These are phyloP conservation scores for Tenebrio molitor DNA, from an alignment of 1,140 invertebrate genomes.

Conservation along the genomic window DNA sequence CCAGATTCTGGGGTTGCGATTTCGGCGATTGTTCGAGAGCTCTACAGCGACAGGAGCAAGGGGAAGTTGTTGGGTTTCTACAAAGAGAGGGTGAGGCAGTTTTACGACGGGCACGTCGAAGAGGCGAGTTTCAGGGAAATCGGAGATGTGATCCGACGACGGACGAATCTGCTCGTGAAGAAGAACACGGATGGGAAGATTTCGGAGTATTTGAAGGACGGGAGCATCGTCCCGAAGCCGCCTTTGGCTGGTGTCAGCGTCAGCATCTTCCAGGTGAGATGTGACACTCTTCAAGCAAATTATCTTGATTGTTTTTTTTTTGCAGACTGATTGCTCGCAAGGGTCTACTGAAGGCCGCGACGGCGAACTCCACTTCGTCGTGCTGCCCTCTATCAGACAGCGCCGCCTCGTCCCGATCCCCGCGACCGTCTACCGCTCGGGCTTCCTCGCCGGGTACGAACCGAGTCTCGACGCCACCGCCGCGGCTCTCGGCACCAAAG, in stretches of 20 bases:
- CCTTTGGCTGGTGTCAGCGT: constrained; percentile 83
- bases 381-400: constrained; percentile 82
- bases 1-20: constrained; percentile 77
- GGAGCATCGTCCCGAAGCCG: constrained; percentile 77
- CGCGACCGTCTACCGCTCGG: constrained; percentile 81
- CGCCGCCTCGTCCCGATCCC: constrained; percentile 84
- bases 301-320: constrained; percentile 53
- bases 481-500: constrained; percentile 78
- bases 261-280: constrained; percentile 80
- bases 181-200: constrained; percentile 84
- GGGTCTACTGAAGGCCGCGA: constrained; percentile 81
- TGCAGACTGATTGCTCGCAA: constrained; percentile 80
- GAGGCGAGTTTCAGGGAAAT: constrained; percentile 86
- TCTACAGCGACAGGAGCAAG: constrained; percentile 83
- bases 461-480: constrained; percentile 85
- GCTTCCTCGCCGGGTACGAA: constrained; percentile 86
- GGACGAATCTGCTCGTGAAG: constrained; percentile 84
- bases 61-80: constrained; percentile 86
- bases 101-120: constrained; percentile 87
- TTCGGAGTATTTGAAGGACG: constrained; percentile 80
- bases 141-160: constrained; percentile 79
- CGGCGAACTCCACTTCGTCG: constrained; percentile 88
- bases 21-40: constrained; percentile 81
- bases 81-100: constrained; percentile 86
- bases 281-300: not conserved